phyloP scores from a whole-genome alignment of 1,140 invertebrate genomes.

The Callitettix versicolor region DNA sequence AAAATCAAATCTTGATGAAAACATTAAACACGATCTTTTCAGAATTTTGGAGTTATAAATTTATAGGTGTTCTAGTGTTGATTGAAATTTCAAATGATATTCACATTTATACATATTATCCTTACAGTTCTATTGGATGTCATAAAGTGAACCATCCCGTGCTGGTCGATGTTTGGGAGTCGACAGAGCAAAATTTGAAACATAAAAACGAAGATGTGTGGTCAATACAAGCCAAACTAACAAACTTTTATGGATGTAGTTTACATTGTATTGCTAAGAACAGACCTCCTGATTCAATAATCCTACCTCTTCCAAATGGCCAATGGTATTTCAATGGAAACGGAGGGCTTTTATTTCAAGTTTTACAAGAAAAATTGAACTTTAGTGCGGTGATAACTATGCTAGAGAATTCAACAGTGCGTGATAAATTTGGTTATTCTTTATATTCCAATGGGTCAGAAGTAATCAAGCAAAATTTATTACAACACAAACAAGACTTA shows the following conservation, averaged over 20 bases:
- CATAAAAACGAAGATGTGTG: not conserved
- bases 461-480: not conserved
- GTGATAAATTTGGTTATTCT: conserved; percentile 3
- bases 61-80: not conserved
- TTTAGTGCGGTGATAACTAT: not conserved
- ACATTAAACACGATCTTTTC: not conserved
- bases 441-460: not conserved
- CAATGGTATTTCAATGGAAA: not conserved
- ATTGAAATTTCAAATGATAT: conserved; percentile 1
- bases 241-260: not conserved
- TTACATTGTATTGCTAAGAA: conserved; percentile 3
- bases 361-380: not conserved
- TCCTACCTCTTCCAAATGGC: not conserved
- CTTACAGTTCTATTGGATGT: not conserved
- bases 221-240: not conserved
- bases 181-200: not conserved
- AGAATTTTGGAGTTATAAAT: conserved; percentile 8
- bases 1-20: not conserved
- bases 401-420: not conserved
- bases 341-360: not conserved
- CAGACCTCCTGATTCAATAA: conserved; percentile 6
- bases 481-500: not conserved
- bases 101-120: conserved; percentile 2
- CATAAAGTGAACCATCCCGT: not conserved
- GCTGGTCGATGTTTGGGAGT: not conserved